These are phyloP conservation scores for Acrobasis repandana DNA, from an alignment of 2,888 invertebrate species.

Conservation along the genomic window DNA sequence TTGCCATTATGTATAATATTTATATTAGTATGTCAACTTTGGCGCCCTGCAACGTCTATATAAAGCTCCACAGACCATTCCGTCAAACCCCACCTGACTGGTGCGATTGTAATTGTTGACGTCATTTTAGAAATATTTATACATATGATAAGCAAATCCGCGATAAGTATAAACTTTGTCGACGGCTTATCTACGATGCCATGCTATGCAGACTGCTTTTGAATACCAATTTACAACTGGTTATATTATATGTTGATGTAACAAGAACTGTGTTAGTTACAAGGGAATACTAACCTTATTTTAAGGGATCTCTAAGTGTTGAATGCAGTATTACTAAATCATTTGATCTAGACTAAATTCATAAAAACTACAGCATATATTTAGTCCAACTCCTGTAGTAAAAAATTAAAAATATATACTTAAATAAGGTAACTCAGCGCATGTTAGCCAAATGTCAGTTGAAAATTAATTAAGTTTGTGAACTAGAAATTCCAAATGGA, in stretches of 20 bases:
- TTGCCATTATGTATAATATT: too few relatives aligned
- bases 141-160: too few relatives aligned
- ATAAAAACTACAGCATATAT: background rate
- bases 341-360: background rate
- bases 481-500: background rate
- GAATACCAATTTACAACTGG: conserved; percentile 14
- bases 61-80: too few relatives aligned
- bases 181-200: too few relatives aligned
- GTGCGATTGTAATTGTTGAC: too few relatives aligned
- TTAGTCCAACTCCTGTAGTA: background rate
- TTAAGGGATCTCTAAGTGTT: background rate
- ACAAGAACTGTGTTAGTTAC: background rate
- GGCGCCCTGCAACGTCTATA: too few relatives aligned
- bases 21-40: too few relatives aligned
- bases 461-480: background rate
- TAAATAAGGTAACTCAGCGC: too few relatives aligned
- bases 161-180: too few relatives aligned
- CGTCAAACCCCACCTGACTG: too few relatives aligned
- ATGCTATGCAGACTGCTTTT: background rate
- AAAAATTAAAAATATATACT: too few relatives aligned
- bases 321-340: background rate
- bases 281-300: background rate
- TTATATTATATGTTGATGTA: background rate
- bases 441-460: background rate
- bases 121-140: too few relatives aligned